phyloP scores from a whole-genome alignment of 2,797 vertebrate genomes.

The Naso thynnoides region DNA sequence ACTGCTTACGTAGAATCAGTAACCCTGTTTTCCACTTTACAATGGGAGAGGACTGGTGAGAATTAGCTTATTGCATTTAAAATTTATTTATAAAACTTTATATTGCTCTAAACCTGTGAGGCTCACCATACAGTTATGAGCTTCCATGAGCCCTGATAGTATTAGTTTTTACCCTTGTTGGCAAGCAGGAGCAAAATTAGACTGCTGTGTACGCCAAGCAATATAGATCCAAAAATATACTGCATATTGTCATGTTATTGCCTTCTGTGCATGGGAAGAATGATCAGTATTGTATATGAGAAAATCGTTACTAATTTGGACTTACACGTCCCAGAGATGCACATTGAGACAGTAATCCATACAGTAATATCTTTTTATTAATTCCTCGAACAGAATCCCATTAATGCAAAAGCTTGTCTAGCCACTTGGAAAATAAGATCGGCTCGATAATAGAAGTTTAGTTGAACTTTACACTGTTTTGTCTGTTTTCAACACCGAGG shows the following conservation, averaged over 20 bases:
- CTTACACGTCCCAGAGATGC: conserved; percentile 21
- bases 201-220: conserved; percentile 1
- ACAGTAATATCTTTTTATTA: conserved; percentile 53
- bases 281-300: conserved; percentile 19
- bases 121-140: conserved; percentile 42
- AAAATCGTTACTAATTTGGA: conserved; percentile 45
- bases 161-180: conserved; percentile 48
- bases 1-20: conserved; percentile 39
- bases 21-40: conserved; percentile 28
- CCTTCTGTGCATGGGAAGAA: conserved; percentile 7
- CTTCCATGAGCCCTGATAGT: conserved; percentile 41
- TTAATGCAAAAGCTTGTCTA: conserved; percentile 39
- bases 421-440: conserved; percentile 31
- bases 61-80: conserved; percentile 63
- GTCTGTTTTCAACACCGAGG: neutral
- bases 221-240: conserved; percentile 47
- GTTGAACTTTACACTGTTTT: conserved; percentile 23
- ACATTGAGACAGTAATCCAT: conserved; percentile 37
- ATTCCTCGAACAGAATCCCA: conserved; percentile 34
- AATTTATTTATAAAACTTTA: conserved; percentile 33
- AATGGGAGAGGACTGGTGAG: conserved; percentile 39
- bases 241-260: conserved; percentile 38
- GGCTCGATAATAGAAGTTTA: conserved; percentile 25
- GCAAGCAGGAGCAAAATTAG: conserved; percentile 14
- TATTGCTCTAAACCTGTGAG: conserved; percentile 58